These are phyloP conservation scores for Sycophila texana DNA, from an alignment of 2,888 invertebrate species.

Conservation along the genomic window DNA sequence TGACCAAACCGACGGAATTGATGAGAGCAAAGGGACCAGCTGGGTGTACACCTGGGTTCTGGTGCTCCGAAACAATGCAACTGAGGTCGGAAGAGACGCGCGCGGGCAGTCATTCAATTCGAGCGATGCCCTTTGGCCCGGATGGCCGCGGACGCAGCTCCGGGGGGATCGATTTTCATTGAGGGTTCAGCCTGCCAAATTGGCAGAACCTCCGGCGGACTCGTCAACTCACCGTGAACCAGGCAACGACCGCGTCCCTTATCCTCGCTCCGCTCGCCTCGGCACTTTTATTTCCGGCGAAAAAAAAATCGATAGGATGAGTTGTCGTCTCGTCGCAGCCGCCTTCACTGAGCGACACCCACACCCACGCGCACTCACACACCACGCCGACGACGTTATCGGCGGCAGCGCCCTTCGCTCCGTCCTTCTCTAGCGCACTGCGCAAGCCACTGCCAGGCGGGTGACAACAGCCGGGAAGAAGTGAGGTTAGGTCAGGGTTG, in stretches of 20 bases:
- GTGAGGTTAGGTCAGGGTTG: neutral
- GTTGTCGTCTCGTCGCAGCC: neutral
- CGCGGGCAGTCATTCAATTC: constrained; percentile 68
- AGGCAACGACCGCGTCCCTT: too few species aligned
- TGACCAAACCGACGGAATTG: too few species aligned
- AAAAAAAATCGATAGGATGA: neutral
- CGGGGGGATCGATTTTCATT: constrained; percentile 70
- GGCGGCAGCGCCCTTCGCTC: constrained; percentile 69
- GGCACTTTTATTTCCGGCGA: neutral
- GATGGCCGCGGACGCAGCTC: constrained; percentile 60
- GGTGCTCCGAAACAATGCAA: neutral
- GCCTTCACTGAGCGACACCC: neutral
- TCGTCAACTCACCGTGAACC: neutral
- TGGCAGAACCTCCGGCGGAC: constrained; percentile 19
- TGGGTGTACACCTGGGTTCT: too few species aligned
- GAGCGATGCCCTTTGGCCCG: constrained; percentile 72
- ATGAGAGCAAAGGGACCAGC: too few species aligned
- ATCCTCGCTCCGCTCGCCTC: neutral
- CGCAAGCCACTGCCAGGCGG: neutral
- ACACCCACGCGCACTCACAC: neutral
- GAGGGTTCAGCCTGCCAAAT: constrained; percentile 62
- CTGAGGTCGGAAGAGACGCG: neutral
- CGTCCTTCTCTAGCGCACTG: constrained; percentile 33
- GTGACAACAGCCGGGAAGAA: neutral
- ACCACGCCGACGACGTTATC: neutral